Conservation (phyloP, 2,113 vertebrate species). For the Vombatus ursinus region DNA sequence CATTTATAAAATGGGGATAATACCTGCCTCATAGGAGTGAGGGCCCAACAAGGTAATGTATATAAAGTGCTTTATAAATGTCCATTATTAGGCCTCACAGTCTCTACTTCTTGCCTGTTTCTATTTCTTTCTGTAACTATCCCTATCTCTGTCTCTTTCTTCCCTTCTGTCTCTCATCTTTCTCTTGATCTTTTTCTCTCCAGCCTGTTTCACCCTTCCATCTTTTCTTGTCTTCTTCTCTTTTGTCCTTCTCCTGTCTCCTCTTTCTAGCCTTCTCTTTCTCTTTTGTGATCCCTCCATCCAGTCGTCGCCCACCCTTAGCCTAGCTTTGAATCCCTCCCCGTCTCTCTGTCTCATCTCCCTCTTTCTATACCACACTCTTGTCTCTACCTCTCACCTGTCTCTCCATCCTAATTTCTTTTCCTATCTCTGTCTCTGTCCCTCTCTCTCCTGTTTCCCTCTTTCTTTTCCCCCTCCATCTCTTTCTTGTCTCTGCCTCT, state of each 20-base stretch:
- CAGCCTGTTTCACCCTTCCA: background rate
- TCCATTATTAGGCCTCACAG: background rate
- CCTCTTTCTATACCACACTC: too few species aligned
- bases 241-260: background rate
- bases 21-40: background rate
- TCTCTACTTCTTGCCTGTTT: background rate
- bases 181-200: background rate
- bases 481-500: background rate
- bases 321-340: background rate
- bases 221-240: background rate
- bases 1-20: background rate
- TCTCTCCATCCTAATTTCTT: background rate
- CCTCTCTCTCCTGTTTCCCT: background rate
- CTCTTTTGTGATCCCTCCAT: background rate
- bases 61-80: background rate
- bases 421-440: background rate
- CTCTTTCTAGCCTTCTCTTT: background rate
- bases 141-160: background rate
- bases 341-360: background rate
- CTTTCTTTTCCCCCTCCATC: background rate
- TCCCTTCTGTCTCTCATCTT: background rate
- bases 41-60: background rate
- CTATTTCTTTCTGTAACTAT: background rate
- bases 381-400: background rate
- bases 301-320: background rate